Conservation (phyloP, 2,888 invertebrate species). For the Salticus scenicus region DNA sequence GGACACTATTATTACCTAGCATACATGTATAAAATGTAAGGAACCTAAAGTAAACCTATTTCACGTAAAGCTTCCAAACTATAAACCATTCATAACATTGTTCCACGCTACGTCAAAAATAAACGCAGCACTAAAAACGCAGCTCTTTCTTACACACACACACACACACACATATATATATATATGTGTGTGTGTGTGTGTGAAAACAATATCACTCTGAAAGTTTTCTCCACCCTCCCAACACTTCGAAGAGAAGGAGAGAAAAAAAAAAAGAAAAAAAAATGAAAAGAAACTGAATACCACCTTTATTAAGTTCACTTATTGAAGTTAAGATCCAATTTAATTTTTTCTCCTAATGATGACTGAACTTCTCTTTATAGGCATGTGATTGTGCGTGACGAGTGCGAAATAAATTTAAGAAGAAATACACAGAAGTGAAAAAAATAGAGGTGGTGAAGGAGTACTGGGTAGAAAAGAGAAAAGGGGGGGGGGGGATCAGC, state of each 20-base stretch:
- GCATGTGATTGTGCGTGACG: slow-evolving; percentile 56
- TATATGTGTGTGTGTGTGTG: slow-evolving; percentile 18
- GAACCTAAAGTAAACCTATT: too few species aligned
- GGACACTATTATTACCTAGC: too few species aligned
- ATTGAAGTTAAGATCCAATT: slow-evolving; percentile 52
- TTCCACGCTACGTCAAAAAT: background rate
- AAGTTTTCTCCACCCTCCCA: background rate
- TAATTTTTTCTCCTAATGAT: slow-evolving; percentile 23
- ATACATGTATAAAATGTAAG: too few species aligned
- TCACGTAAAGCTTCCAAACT: background rate
- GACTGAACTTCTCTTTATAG: slow-evolving; percentile 16
- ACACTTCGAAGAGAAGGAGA: background rate
- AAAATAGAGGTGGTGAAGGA: too few species aligned
- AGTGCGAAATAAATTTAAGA: slow-evolving; percentile 38
- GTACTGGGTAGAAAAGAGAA: background rate
- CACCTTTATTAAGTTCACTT: slow-evolving; percentile 44
- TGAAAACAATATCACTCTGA: background rate
- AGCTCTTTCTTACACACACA: slow-evolving; percentile 36
- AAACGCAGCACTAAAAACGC: slow-evolving; percentile 39
- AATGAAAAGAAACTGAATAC: slow-evolving; percentile 19
- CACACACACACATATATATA: too few species aligned
- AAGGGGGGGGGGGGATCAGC: background rate
- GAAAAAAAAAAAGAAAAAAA: too few species aligned
- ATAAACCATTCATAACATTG: background rate
- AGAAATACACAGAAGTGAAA: background rate